A percentile compares a stretch with the other conserved stretches of the same genome.
Conservation (phyloP, 2,113 vertebrate species). For the Mobula birostris region DNA sequence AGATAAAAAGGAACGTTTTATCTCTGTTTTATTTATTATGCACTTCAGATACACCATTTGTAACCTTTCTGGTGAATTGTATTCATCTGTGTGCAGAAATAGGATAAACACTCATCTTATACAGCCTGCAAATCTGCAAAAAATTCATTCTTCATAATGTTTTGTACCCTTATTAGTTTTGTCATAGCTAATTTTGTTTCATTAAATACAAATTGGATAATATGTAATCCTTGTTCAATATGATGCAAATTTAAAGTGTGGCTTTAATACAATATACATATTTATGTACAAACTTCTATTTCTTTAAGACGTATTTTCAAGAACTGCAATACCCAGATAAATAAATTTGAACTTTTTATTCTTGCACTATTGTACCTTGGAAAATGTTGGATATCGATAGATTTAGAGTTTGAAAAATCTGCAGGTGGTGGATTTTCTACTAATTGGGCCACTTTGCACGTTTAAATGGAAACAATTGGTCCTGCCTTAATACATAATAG, state of each 20-base stretch:
- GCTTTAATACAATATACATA: background rate
- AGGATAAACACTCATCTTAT: background rate
- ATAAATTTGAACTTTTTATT: background rate
- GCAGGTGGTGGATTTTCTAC: slow-evolving; percentile 41
- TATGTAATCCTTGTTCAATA: slow-evolving; percentile 9
- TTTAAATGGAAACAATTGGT: slow-evolving; percentile 48
- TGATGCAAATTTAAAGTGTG: slow-evolving; percentile 32
- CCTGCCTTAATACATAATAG: slow-evolving; percentile 44
- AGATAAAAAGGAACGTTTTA: background rate
- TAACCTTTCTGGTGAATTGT: background rate
- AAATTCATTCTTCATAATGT: slow-evolving; percentile 14
- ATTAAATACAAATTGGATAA: slow-evolving; percentile 26
- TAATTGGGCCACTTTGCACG: slow-evolving; percentile 49
- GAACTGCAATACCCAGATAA: background rate
- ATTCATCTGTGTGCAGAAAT: background rate
- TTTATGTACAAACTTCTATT: background rate
- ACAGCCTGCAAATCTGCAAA: background rate
- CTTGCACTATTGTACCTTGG: background rate
- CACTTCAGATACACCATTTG: background rate
- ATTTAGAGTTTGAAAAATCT: background rate
- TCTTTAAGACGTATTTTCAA: slow-evolving; percentile 1
- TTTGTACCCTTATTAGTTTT: background rate
- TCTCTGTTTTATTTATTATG: background rate
- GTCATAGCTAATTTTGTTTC: background rate
- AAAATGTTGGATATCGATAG: background rate